Conservation (phyloP, 1,140 invertebrate genomes). For the Drusus annulatus region DNA sequence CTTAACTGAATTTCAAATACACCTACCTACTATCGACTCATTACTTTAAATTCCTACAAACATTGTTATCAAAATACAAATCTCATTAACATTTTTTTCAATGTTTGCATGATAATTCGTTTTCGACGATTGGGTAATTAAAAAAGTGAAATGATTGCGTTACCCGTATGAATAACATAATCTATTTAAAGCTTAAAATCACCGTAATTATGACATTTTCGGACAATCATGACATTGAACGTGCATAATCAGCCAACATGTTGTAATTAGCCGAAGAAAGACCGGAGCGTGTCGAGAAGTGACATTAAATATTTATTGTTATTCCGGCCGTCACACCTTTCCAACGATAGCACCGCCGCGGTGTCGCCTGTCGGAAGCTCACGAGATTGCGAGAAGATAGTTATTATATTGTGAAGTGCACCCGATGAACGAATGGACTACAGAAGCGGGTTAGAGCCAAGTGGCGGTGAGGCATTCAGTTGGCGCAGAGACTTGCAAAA, state of each 20-base stretch:
- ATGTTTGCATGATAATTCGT: no score
- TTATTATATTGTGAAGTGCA: not conserved
- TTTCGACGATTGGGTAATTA: not conserved
- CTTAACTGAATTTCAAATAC: no score
- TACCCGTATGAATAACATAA: not conserved
- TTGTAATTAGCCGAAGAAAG: constrained; percentile 13
- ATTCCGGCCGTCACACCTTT: constrained; percentile 19
- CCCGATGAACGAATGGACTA: not conserved
- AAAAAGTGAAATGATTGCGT: constrained; percentile 20
- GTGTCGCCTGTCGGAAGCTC: not conserved
- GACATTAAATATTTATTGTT: constrained; percentile 11
- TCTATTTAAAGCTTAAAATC: constrained; percentile 11
- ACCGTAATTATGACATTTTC: constrained; percentile 17
- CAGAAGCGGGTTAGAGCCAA: not conserved
- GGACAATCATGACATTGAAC: constrained; percentile 20
- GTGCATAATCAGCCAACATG: constrained; percentile 22
- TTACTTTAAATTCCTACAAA: no score
- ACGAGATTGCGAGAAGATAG: not conserved
- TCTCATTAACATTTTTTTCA: no score
- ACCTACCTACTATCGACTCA: no score
- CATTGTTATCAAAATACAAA: no score
- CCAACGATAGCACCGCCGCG: not conserved
- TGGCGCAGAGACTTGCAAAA: constrained; percentile 14
- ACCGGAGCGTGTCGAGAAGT: not conserved
- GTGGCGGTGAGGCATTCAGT: constrained; percentile 1